A percentile compares a stretch with the other conserved stretches of the same genome.
phyloP scores from a whole-genome alignment of 2,113 vertebrate species.

The Hystrix brachyura region DNA sequence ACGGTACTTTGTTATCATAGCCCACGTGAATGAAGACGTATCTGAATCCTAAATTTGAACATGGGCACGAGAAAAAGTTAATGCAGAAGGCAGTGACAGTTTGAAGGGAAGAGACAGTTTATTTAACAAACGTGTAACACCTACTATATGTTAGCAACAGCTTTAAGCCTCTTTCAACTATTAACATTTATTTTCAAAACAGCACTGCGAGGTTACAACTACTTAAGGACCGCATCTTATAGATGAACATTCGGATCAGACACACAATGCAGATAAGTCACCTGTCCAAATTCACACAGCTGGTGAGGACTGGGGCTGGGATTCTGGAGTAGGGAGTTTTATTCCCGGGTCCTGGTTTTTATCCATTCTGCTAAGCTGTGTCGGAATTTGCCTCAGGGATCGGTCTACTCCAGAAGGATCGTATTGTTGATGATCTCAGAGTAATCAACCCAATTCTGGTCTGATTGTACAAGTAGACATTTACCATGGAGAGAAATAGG shows the following conservation, averaged over 20 bases:
- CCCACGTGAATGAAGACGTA: background rate
- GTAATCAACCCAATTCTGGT: background rate
- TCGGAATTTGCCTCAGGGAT: background rate
- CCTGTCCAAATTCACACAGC: background rate
- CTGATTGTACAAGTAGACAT: background rate
- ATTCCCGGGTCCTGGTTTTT: background rate
- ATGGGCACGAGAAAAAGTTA: constrained; percentile 62
- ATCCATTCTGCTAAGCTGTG: background rate
- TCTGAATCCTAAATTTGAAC: constrained; percentile 31
- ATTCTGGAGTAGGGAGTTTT: background rate
- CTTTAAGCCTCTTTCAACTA: background rate
- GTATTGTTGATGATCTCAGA: background rate
- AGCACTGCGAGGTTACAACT: background rate
- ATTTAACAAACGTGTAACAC: background rate
- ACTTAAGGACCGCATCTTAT: background rate
- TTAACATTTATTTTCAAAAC: background rate
- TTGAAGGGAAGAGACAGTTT: constrained; percentile 48
- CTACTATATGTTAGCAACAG: background rate
- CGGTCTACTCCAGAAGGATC: background rate
- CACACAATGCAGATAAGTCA: no score
- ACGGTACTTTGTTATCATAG: background rate
- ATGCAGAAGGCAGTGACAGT: constrained; percentile 64
- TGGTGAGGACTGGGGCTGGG: background rate
- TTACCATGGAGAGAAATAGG: constrained; percentile 4
- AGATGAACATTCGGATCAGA: constrained; percentile 7